phyloP scores from a whole-genome alignment of 53 echinoderm and acorn worm genomes.

The Henricia sp. region DNA sequence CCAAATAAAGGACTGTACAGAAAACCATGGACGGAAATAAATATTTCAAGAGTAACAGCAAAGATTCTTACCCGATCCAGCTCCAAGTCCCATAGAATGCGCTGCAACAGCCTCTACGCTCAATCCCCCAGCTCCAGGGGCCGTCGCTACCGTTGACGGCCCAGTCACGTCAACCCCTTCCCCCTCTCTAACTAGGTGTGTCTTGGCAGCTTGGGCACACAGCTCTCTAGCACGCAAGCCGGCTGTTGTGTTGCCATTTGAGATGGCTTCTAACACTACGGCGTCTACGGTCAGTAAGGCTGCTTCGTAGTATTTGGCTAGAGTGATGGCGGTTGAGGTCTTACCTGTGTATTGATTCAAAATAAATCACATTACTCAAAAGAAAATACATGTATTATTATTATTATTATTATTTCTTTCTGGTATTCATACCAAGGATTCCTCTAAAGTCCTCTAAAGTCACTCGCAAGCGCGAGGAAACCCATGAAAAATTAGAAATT shows the following conservation, averaged over 20 bases:
- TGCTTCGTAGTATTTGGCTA: slow-evolving; percentile 98
- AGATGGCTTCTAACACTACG: slow-evolving; percentile 92
- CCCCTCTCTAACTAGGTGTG: slow-evolving; percentile 87
- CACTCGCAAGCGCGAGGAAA: no score
- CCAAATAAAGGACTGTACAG: no score
- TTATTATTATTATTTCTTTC: no score
- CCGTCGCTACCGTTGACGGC: slow-evolving; percentile 17
- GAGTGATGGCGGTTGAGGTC: slow-evolving; percentile 90
- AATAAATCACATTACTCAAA: background rate
- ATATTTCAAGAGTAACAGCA: no score
- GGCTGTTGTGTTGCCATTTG: slow-evolving; percentile 90
- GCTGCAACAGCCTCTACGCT: slow-evolving; percentile 97
- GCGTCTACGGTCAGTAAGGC: slow-evolving; percentile 94
- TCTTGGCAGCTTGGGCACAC: slow-evolving; percentile 93
- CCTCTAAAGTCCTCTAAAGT: no score
- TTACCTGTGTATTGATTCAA: slow-evolving; percentile 69
- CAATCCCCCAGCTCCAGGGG: slow-evolving; percentile 80
- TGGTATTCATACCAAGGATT: no score
- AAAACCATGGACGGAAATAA: no score
- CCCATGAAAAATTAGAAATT: no score
- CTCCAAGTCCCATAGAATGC: slow-evolving; percentile 87
- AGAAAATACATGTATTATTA: no score
- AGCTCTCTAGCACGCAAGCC: slow-evolving; percentile 92
- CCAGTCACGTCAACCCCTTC: slow-evolving; percentile 74
- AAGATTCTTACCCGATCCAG: slow-evolving; percentile 77